Conservation (phyloP, 2,113 vertebrate genomes). For the Accipiter virgatus region DNA sequence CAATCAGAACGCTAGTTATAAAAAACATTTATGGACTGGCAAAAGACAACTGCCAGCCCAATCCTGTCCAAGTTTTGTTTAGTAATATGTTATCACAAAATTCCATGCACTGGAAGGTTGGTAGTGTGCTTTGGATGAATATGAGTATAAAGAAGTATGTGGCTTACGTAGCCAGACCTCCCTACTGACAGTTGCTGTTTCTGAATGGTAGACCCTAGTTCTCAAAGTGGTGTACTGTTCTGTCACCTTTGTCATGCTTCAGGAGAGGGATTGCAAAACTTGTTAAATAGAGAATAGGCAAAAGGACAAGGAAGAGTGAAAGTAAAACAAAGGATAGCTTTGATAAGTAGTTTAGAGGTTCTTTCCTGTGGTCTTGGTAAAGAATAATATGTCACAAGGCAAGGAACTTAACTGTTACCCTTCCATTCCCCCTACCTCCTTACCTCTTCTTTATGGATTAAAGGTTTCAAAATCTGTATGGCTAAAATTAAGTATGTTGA, state of each 20-base stretch:
- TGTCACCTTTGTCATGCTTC: slow-evolving; percentile 34
- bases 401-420: background rate
- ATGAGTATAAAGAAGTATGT: background rate
- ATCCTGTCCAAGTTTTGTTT: background rate
- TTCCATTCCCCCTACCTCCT: background rate
- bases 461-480: background rate
- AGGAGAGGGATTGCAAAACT: background rate
- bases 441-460: background rate
- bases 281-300: background rate
- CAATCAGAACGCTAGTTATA: background rate
- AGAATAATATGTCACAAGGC: background rate
- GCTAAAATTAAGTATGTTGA: background rate
- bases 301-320: slow-evolving; percentile 13
- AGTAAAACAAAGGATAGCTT: slow-evolving; percentile 5
- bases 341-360: background rate
- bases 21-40: background rate
- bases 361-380: background rate
- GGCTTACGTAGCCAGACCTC: background rate
- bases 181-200: background rate
- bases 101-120: background rate
- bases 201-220: background rate
- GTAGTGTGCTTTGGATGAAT: background rate
- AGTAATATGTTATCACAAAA: background rate
- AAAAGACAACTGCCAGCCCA: background rate
- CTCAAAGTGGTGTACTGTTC: background rate